Conservation (phyloP, 2,888 invertebrate genomes). For the Parnassius orleans region DNA sequence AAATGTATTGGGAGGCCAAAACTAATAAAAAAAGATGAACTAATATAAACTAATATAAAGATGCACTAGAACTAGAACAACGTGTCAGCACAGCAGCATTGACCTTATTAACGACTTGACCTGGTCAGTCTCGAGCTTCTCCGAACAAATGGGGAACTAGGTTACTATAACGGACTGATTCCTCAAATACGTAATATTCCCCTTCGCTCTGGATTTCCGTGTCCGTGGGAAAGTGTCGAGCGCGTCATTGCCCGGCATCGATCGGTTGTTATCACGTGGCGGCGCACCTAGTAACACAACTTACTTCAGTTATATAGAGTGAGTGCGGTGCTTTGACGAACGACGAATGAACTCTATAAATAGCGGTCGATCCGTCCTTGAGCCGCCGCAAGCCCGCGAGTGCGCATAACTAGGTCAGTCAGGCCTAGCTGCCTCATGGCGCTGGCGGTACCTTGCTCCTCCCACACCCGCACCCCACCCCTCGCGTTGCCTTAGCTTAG, state of each 20-base stretch:
- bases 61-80: background rate
- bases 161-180: conserved; percentile 49
- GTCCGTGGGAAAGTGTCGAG: conserved; percentile 60
- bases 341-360: conserved; percentile 75
- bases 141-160: conserved; percentile 49
- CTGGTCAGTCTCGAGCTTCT: conserved; percentile 42
- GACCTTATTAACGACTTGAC: conserved; percentile 32
- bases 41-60: background rate
- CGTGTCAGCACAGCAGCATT: conserved; percentile 30
- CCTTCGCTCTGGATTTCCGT: conserved; percentile 40
- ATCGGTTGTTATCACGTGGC: conserved; percentile 49
- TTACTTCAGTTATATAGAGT: conserved; percentile 70
- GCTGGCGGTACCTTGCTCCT: conserved; percentile 48
- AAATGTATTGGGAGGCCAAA: too few species aligned
- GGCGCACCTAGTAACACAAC: conserved; percentile 55
- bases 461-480: conserved; percentile 37
- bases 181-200: conserved; percentile 35
- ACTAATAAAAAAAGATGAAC: too few species aligned
- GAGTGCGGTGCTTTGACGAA: conserved; percentile 67
- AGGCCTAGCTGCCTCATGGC: conserved; percentile 62
- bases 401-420: conserved; percentile 77
- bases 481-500: conserved; percentile 9
- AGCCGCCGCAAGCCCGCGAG: conserved; percentile 67
- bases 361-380: conserved; percentile 79
- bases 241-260: conserved; percentile 39